Evolutionary conservation across 2,113 vertebrate genomes (phyloP).

Genomic region (Pterophyllum scalare): DNA sequence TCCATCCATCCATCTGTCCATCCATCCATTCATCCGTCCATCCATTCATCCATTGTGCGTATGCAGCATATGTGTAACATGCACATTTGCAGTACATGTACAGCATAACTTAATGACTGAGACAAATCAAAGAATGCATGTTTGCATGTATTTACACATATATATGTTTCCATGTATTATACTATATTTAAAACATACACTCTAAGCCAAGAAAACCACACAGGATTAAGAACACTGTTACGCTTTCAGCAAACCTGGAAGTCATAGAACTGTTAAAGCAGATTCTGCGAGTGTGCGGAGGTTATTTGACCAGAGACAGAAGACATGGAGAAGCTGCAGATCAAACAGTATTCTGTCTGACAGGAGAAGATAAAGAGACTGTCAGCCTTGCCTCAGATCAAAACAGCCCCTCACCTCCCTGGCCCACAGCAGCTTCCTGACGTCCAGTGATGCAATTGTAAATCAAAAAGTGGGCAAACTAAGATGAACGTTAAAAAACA

Average conservation of each 20-base stretch:
- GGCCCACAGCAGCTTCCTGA: constrained; percentile 73
- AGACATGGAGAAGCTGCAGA: constrained; percentile 68
- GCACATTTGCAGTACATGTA: background rate
- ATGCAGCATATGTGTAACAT: constrained; percentile 2
- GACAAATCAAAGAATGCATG: constrained; percentile 8
- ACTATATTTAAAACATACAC: constrained; percentile 13
- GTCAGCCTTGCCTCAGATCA: constrained; percentile 74
- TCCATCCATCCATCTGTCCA: background rate
- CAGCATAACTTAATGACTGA: background rate
- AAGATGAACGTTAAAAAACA: constrained; percentile 58
- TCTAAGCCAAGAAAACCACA: background rate
- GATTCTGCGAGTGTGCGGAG: constrained; percentile 47
- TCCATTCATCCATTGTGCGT: background rate
- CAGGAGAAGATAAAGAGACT: constrained; percentile 79
- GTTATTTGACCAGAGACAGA: constrained; percentile 74
- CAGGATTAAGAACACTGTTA: background rate
- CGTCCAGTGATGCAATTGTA: constrained; percentile 54
- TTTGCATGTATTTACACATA: constrained; percentile 7
- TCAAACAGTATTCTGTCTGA: constrained; percentile 79
- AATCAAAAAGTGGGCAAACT: constrained; percentile 71
- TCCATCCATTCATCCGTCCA: background rate
- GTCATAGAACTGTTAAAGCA: constrained; percentile 31
- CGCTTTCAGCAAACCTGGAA: constrained; percentile 31
- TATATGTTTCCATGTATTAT: background rate
- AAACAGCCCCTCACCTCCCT: constrained; percentile 75